Evolutionary conservation across 2,113 vertebrate species (phyloP), one percentile per base, ranked within the genome.

Genomic region (Etheostoma spectabile): DNA sequence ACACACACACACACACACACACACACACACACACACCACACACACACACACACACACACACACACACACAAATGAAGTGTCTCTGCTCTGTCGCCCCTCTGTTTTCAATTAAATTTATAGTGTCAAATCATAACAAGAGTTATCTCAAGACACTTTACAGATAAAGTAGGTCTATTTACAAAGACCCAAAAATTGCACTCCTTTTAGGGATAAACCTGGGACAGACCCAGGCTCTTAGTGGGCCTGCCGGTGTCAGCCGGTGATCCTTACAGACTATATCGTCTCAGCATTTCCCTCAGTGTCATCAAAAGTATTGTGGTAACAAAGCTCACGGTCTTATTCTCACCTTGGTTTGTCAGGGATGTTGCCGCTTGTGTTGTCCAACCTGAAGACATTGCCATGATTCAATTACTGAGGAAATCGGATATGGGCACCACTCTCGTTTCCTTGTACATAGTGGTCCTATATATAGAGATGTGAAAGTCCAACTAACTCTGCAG

Each of bases 391-490:
- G 84, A 80, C 52, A 85, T 27, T 82, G 63, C 38, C 35, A 64
- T 79, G 80, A 90, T 85, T 89, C 77, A 84, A 92, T 86, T 79
- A 88, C 84, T 30, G 63, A 82, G 48, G 55, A 83, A 63, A 84
- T 82, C 42, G 38, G 55, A 82, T 77, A 59, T 19, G 55, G 30
- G 3, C 22, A 16, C 16, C 5, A 38, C 65, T 73, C 14, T 56
- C 62, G 42, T 71, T 49, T 35, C 51, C 64, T 51, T n/a, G 27
- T 45, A 68, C 16, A 63, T 4, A 61, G 22, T 11, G 10, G 15
- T 1, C 18, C 24, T 48, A 24, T 45, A 42, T 42, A 45, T 68
- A 49, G 51, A 55, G 5, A n/a, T 38, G 30, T 35, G 61, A 33
- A 24, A 46, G 42, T 71, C 42, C 38, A 42, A n/a, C 27, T n/a